A percentile compares a stretch with the other conserved stretches of the same genome.
Evolutionary conservation across 2,797 vertebrate species (phyloP).

Genomic region (Hypotaenidia okinawae): DNA sequence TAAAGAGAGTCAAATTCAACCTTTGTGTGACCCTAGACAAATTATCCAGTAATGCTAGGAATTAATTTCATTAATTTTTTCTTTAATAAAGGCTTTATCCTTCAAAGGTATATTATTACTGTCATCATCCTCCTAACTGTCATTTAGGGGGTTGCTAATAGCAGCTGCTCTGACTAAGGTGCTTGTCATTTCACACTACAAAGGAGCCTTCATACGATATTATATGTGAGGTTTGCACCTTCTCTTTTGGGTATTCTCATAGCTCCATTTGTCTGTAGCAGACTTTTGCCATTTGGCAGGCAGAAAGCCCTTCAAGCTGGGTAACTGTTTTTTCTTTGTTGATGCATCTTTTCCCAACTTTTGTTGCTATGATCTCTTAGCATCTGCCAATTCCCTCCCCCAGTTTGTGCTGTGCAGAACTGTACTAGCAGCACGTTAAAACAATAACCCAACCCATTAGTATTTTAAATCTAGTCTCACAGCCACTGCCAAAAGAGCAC

Average conservation of each 20-base stretch:
- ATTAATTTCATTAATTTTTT: slow-evolving; percentile 37
- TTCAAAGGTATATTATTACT: neutral
- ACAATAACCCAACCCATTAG: neutral
- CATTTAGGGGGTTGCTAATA: neutral
- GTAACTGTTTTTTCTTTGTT: neutral
- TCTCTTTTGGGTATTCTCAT: neutral
- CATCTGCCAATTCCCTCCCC: neutral
- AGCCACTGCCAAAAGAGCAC: neutral
- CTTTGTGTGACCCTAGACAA: neutral
- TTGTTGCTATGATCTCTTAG: neutral
- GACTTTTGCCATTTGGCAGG: neutral
- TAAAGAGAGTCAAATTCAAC: neutral
- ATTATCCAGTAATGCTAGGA: neutral
- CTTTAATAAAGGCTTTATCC: slow-evolving; percentile 30
- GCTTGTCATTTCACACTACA: neutral
- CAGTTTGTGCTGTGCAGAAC: neutral
- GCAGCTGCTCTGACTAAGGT: neutral
- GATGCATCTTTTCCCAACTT: neutral
- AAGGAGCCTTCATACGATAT: neutral
- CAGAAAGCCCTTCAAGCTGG: neutral
- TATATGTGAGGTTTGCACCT: neutral
- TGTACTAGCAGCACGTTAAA: neutral
- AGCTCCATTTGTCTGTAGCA: neutral
- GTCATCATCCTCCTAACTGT: slow-evolving; percentile 1
- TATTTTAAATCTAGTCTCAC: neutral